Conservation (phyloP, 2,888 invertebrate genomes). For the Idaea biselata region DNA sequence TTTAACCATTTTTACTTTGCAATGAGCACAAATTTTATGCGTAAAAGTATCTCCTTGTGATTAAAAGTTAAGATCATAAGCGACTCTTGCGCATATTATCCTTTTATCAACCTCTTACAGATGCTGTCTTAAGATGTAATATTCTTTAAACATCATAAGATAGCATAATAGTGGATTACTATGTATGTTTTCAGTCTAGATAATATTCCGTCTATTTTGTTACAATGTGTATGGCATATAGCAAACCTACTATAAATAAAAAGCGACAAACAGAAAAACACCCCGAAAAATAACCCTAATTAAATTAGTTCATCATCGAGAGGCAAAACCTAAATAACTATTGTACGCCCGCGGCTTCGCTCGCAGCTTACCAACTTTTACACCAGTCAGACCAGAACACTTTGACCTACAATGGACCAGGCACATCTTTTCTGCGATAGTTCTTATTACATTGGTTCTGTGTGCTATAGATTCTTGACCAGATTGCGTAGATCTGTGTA, state of each 20-base stretch:
- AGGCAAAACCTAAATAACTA: constrained; percentile 19
- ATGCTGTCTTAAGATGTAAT: too few relatives aligned
- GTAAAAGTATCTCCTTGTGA: too few relatives aligned
- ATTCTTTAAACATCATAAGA: too few relatives aligned
- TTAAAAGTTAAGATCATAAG: too few relatives aligned
- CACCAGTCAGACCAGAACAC: constrained; percentile 27
- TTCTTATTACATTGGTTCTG: constrained; percentile 44
- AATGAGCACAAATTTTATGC: background rate
- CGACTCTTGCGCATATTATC: too few relatives aligned
- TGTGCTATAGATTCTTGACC: constrained; percentile 42
- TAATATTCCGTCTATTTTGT: too few relatives aligned
- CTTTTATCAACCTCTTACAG: too few relatives aligned
- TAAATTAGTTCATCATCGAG: constrained; percentile 31
- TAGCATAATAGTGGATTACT: too few relatives aligned
- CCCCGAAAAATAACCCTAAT: constrained; percentile 18
- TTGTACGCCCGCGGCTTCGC: constrained; percentile 37
- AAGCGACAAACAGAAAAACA: background rate
- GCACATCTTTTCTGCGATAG: constrained; percentile 33
- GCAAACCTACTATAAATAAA: too few relatives aligned
- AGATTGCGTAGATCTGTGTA: constrained; percentile 29
- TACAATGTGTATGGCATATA: too few relatives aligned
- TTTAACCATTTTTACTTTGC: background rate
- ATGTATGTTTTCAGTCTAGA: too few relatives aligned
- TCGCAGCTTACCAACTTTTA: constrained; percentile 29
- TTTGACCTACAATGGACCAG: constrained; percentile 28